Percentiles rank a stretch among this genome's conserved stretches.
These are phyloP conservation scores for Rana temporaria DNA, from an alignment of 2,113 vertebrate genomes.

Conservation along the genomic window DNA sequence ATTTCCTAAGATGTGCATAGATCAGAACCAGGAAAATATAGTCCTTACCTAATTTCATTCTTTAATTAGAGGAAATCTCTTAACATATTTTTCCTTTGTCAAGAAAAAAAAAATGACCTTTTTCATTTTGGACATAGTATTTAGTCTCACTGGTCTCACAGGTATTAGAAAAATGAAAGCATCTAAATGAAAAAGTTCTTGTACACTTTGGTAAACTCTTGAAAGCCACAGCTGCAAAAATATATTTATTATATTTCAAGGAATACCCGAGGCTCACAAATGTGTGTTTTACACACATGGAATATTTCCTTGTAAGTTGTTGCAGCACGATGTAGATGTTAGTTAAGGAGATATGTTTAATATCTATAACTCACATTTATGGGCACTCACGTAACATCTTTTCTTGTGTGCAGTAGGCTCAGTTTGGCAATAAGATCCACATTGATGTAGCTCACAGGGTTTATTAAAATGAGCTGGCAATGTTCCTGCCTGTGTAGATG, in stretches of 20 bases:
- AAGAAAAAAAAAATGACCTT: constrained; percentile 60
- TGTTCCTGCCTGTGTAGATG: no score
- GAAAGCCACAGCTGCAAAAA: no score
- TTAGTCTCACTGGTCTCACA: constrained; percentile 52
- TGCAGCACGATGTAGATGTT: no score
- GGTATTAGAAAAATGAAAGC: constrained; percentile 33
- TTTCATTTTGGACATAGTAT: constrained; percentile 59
- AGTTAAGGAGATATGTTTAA: no score
- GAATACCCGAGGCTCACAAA: neutral
- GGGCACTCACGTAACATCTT: no score
- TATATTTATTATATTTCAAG: neutral
- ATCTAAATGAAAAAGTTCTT: neutral
- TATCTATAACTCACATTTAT: no score
- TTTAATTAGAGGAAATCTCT: constrained; percentile 72
- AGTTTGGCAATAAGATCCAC: no score
- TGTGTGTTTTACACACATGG: no score
- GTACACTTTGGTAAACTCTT: neutral
- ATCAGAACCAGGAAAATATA: constrained; percentile 74
- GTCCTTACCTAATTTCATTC: constrained; percentile 67
- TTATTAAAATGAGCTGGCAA: no score
- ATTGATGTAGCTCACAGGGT: no score
- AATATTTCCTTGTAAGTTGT: no score
- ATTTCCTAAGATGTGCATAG: constrained; percentile 68
- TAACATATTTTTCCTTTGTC: constrained; percentile 66
- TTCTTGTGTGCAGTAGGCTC: no score